phyloP scores from a whole-genome alignment of 2,888 invertebrate genomes.

The Plagodis dolabraria region DNA sequence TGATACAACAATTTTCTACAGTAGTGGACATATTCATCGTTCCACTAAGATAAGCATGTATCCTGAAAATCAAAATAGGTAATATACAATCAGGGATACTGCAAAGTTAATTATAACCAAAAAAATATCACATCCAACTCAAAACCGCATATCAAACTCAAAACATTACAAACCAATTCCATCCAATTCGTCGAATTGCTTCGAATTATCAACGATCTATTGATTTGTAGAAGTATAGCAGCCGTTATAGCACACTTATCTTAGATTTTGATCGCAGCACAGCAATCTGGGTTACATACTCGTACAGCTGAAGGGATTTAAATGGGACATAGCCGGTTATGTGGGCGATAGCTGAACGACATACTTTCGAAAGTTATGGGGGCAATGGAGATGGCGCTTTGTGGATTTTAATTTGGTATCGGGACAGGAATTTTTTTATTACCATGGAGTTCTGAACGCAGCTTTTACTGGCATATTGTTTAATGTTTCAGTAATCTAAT shows the following conservation, averaged over 20 bases:
- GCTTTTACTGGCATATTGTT: no score
- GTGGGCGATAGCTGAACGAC: not conserved
- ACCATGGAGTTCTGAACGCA: not conserved
- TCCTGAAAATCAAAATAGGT: no score
- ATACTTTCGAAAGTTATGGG: conserved; percentile 14
- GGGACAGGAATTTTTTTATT: conserved; percentile 3
- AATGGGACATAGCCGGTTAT: conserved; percentile 12
- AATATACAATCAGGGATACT: no score
- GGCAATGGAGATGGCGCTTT: not conserved
- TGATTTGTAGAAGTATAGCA: not conserved
- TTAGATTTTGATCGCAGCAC: conserved; percentile 10
- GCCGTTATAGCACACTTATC: conserved; percentile 8
- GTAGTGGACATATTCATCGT: no score
- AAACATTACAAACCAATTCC: not conserved
- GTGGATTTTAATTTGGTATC: conserved; percentile 4
- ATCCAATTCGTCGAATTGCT: not conserved
- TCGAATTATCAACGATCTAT: not conserved
- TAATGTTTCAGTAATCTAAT: no score
- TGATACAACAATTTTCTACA: no score
- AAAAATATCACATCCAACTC: no score
- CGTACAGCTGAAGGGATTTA: conserved; percentile 6
- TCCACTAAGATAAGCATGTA: no score
- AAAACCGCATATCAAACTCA: no score
- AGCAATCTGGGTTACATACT: conserved; percentile 16
- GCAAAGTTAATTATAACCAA: no score